Evolutionary conservation across 2,113 vertebrate genomes (phyloP).

Genomic region (Rhinogobius similis): DNA sequence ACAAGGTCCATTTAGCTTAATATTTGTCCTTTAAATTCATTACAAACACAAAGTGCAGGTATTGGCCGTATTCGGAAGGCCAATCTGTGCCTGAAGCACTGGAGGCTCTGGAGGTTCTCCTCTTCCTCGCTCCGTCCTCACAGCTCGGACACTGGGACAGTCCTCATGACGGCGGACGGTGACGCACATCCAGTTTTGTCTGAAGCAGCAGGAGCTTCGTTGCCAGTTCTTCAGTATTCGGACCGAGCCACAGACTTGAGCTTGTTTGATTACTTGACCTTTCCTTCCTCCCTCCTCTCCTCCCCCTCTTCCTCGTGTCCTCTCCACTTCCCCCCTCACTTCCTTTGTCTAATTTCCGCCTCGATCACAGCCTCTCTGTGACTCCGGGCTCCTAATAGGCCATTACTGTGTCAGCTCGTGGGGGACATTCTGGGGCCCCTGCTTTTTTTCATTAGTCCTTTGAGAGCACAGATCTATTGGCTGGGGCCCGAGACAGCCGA

Average conservation of each 20-base stretch:
- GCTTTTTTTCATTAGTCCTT: constrained; percentile 68
- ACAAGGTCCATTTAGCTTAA: no score
- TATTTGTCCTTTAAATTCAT: no score
- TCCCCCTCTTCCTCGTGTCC: not conserved
- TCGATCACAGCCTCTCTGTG: constrained; percentile 34
- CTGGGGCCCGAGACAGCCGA: constrained; percentile 41
- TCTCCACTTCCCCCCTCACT: constrained; percentile 47
- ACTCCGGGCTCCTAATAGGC: constrained; percentile 61
- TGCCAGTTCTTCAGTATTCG: no score
- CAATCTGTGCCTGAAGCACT: no score
- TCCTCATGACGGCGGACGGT: no score
- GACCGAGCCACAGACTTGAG: not conserved
- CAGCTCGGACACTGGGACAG: no score
- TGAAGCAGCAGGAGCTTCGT: no score
- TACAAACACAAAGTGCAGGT: no score
- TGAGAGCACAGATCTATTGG: constrained; percentile 48
- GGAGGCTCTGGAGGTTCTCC: no score
- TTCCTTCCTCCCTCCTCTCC: not conserved
- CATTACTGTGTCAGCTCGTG: constrained; percentile 39
- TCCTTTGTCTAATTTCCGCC: constrained; percentile 28
- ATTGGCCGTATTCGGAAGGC: no score
- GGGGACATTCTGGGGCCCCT: constrained; percentile 32
- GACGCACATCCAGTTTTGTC: no score
- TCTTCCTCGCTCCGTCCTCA: no score
- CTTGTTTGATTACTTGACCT: not conserved